Base-by-base conservation (phyloP, 1,140 invertebrate genomes). In the Hormaphis cornu region DNA sequence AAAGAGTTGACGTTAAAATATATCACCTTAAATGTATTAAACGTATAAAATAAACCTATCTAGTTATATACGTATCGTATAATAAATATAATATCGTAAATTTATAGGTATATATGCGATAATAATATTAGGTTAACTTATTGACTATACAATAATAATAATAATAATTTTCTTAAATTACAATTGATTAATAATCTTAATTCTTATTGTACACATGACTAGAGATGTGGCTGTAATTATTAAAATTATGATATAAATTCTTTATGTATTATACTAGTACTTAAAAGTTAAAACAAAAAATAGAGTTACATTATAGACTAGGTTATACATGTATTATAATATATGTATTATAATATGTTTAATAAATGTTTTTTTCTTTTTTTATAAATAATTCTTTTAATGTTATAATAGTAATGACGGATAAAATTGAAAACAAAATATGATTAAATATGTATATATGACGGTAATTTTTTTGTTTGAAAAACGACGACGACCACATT, bases 241-340 rank as follows among this genome's bases (percentile, higher is more conserved):
- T 66, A 66, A 66, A 48, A 50, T 66, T 66, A 66, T 50, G 44
- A 66, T 66, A 66, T 66, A 66, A 66, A 66, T 66, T 66, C 61
- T 66, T 66, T 66, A 48, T 66, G n/a, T 46, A 48, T 30, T 66
- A 50, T 33, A 66, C 61, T 66, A 66, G n/a, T n/a, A 66, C 44
- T 28, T 66, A 66, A 48, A 48, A 66, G 10, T 24, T 66, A 33
- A 46, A 66, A 66, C 58, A 30, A 66, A 63, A 63, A 66, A 48
- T 48, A 66, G 33, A 50, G 50, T 66, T 18, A 66, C 30, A 46
- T 66, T 66, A 66, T 66, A 66, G 61, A 66, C 61, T 66, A 66
- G 61, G 61, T n/a, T n/a, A n/a, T n/a, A n/a, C 12, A 50, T 66
- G 30, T 56, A 22, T 20, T 35, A 54, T 52, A n/a, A 18, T 56